Conservation (phyloP, 2,888 invertebrate species). For the Nycteola revayana region DNA sequence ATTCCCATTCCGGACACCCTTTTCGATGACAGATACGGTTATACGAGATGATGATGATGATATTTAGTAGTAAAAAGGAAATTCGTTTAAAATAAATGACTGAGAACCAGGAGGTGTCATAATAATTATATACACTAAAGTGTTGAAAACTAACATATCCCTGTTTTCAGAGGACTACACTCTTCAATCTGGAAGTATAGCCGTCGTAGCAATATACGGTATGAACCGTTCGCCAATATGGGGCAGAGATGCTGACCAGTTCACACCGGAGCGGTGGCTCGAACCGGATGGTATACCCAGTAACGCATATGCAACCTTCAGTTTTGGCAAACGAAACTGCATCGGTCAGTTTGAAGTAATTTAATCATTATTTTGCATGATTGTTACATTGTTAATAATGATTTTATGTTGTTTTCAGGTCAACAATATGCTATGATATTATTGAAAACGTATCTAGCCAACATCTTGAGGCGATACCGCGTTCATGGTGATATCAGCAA, state of each 20-base stretch:
- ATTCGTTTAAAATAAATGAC: too few species aligned
- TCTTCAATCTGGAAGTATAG: background rate
- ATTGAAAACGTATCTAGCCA: slow-evolving; percentile 55
- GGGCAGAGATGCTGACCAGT: background rate
- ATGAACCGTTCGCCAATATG: background rate
- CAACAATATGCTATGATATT: slow-evolving; percentile 59
- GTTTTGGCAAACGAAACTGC: background rate
- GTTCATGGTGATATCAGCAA: slow-evolving; percentile 47
- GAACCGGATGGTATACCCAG: background rate
- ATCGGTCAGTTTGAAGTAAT: background rate
- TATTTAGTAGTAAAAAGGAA: too few species aligned
- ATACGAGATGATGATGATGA: too few species aligned
- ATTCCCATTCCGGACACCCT: too few species aligned
- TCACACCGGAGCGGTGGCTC: background rate
- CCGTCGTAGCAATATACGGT: background rate
- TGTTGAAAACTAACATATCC: background rate
- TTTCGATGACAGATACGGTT: too few species aligned
- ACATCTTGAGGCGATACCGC: slow-evolving; percentile 47
- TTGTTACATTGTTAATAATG: too few species aligned
- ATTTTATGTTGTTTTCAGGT: slow-evolving; percentile 37
- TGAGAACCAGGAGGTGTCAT: background rate
- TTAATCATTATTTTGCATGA: too few species aligned
- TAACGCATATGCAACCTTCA: background rate
- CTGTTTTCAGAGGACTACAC: background rate
- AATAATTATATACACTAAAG: background rate